Conservation (phyloP, 2,888 invertebrate genomes). For the Pandemis corylana region DNA sequence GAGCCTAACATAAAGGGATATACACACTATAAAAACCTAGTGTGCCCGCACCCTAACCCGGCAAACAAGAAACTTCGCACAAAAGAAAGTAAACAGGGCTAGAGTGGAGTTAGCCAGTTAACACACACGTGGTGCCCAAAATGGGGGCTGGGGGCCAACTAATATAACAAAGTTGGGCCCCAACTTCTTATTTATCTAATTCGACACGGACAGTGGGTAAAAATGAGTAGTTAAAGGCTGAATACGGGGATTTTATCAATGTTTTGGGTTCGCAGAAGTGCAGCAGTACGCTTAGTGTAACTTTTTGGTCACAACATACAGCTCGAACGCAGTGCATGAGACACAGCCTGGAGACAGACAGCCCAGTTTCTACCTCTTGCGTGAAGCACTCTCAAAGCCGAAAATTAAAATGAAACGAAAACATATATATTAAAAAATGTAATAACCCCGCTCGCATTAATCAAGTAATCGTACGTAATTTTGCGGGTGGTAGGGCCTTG, state of each 20-base stretch:
- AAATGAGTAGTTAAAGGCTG: neutral
- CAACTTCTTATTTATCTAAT: conserved; percentile 68
- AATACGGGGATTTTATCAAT: neutral
- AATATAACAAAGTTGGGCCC: conserved; percentile 61
- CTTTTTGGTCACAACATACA: no score
- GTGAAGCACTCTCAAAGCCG: no score
- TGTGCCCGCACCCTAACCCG: conserved; percentile 11
- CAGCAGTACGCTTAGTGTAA: no score
- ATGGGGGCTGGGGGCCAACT: conserved; percentile 60
- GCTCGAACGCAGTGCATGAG: no score
- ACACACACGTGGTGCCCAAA: conserved; percentile 53
- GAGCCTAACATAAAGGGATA: neutral
- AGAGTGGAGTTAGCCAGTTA: conserved; percentile 66
- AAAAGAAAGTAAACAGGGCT: conserved; percentile 72
- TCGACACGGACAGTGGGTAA: conserved; percentile 46
- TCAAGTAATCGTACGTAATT: no score
- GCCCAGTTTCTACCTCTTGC: no score
- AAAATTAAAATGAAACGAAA: no score
- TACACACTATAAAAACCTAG: conserved; percentile 6
- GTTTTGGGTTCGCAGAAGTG: no score
- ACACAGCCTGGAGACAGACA: no score
- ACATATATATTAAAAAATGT: no score
- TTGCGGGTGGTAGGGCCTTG: no score
- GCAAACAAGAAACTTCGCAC: conserved; percentile 61
- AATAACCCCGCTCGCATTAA: no score